phyloP scores from a whole-genome alignment of 2,888 invertebrate species.

The Caenorhabditis uteleia region DNA sequence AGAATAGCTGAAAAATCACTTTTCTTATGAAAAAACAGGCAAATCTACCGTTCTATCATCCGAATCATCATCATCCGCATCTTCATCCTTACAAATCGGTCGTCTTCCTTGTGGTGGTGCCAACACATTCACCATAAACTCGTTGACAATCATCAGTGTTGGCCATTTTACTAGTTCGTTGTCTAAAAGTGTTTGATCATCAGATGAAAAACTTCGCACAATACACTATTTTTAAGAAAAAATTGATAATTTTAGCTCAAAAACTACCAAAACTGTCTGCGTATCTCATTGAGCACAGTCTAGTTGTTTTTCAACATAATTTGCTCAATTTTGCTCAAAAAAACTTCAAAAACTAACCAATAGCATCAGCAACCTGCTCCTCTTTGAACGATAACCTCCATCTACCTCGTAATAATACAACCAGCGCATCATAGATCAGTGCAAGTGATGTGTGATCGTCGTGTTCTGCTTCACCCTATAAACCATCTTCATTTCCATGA shows the following conservation, averaged over 20 bases:
- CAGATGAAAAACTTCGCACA: background rate
- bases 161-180: constrained; percentile 44
- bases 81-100: constrained; percentile 70
- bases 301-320: too few relatives aligned
- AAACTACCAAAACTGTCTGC: too few relatives aligned
- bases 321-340: background rate
- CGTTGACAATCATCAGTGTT: constrained; percentile 77
- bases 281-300: too few relatives aligned
- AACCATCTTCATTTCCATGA: background rate
- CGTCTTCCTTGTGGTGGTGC: constrained; percentile 82
- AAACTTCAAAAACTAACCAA: constrained; percentile 21
- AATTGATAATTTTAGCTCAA: background rate
- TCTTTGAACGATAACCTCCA: constrained; percentile 34
- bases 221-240: background rate
- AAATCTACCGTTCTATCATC: constrained; percentile 72
- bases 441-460: constrained; percentile 78
- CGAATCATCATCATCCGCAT: constrained; percentile 76
- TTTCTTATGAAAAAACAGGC: background rate
- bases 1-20: constrained; percentile 62
- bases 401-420: constrained; percentile 73
- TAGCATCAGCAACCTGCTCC: constrained; percentile 21
- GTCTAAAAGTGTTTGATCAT: constrained; percentile 35
- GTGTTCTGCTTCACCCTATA: constrained; percentile 47
- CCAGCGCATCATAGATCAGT: constrained; percentile 78
- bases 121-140: constrained; percentile 81